phyloP scores from a whole-genome alignment of 2,888 invertebrate genomes.

The Cephonodes hylas region DNA sequence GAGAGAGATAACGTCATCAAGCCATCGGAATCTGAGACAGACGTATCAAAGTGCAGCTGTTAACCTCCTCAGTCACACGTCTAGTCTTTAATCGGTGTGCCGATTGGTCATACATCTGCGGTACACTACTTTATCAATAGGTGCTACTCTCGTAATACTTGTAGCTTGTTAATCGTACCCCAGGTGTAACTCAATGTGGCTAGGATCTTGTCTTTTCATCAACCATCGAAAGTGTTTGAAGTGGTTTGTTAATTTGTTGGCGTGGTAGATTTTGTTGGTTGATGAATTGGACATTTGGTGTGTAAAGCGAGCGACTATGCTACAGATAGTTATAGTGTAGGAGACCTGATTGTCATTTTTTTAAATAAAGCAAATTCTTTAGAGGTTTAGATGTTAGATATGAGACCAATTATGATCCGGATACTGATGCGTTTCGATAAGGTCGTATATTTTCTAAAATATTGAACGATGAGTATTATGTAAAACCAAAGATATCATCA shows the following conservation, averaged over 20 bases:
- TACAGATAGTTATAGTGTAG: not conserved
- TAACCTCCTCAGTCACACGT: conserved; percentile 38
- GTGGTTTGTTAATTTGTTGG: not conserved
- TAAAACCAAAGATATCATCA: not conserved
- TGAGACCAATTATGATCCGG: no score
- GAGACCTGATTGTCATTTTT: not conserved
- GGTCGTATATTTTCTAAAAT: no score
- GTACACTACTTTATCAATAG: not conserved
- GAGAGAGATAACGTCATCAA: conserved; percentile 74
- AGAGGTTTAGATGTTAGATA: not conserved
- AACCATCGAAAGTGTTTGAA: not conserved
- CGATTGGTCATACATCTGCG: not conserved
- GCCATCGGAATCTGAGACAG: conserved; percentile 73
- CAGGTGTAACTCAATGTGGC: not conserved
- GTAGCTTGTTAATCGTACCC: not conserved
- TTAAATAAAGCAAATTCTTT: not conserved
- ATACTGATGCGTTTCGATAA: no score
- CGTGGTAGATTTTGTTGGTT: not conserved
- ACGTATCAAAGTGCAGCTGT: conserved; percentile 75
- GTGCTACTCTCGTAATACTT: not conserved
- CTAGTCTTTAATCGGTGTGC: not conserved
- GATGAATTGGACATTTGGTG: not conserved
- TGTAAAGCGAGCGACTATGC: conserved; percentile 4
- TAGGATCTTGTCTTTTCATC: not conserved
- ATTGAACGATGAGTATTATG: not conserved